Conservation (phyloP, 2,797 vertebrate species). For the Borostomias antarcticus region DNA sequence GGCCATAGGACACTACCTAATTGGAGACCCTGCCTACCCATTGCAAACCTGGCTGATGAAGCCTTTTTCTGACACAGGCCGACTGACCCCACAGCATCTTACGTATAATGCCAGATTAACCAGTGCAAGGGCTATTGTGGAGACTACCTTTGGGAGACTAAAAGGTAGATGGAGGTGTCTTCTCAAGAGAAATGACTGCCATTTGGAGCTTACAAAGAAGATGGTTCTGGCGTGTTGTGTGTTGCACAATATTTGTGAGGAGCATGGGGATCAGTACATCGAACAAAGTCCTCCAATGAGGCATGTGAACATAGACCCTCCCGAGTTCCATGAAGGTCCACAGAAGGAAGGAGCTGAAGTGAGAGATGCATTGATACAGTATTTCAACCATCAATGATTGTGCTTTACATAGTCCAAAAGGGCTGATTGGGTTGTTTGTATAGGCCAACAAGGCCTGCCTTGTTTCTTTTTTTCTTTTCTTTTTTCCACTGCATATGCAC, state of each 20-base stretch:
- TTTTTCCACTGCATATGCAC: too few relatives aligned
- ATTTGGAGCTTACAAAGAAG: slow-evolving; percentile 32
- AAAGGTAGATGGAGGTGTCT: slow-evolving; percentile 45
- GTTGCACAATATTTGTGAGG: slow-evolving; percentile 45
- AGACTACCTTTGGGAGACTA: slow-evolving; percentile 35
- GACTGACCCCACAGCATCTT: slow-evolving; percentile 8
- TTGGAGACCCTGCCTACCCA: neutral
- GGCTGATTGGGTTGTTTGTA: too few relatives aligned
- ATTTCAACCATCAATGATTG: too few relatives aligned
- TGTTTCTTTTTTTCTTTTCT: too few relatives aligned
- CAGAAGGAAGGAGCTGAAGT: too few relatives aligned
- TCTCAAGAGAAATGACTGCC: slow-evolving; percentile 40
- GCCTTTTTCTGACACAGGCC: neutral
- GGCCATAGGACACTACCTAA: slow-evolving; percentile 42
- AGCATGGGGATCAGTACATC: slow-evolving; percentile 22
- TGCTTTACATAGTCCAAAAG: too few relatives aligned
- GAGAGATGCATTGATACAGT: too few relatives aligned
- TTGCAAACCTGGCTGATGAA: slow-evolving; percentile 13
- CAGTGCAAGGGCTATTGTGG: slow-evolving; percentile 24
- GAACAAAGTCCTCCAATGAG: too few relatives aligned
- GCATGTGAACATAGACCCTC: too few relatives aligned
- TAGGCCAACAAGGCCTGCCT: too few relatives aligned
- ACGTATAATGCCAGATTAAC: slow-evolving; percentile 22
- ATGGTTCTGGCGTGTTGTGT: slow-evolving; percentile 41
- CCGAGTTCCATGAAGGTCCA: too few relatives aligned